phyloP scores from a whole-genome alignment of 2,113 vertebrate genomes.

The Misgurnus anguillicaudatus region DNA sequence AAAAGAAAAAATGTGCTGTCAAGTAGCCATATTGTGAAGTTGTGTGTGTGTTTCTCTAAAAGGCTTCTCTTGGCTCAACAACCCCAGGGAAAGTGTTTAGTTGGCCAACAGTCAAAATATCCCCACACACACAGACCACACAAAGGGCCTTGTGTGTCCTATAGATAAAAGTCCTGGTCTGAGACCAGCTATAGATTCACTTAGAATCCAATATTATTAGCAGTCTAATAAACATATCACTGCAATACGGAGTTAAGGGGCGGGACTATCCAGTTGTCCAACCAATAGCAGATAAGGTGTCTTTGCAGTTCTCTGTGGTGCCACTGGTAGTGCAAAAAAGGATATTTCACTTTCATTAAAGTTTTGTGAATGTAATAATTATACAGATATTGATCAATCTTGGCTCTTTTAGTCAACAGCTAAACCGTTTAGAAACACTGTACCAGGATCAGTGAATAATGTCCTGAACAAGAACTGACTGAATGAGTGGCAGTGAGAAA shows the following conservation, averaged over 20 bases:
- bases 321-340: no score
- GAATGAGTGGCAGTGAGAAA: not conserved
- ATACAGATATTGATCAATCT: no score
- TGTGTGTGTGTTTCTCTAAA: conserved; percentile 19
- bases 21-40: not conserved
- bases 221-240: not conserved
- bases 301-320: no score
- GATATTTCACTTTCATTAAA: no score
- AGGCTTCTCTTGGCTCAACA: conserved; percentile 40
- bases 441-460: not conserved
- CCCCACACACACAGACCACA: conserved; percentile 6
- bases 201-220: not conserved
- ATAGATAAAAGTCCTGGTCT: conserved; percentile 16
- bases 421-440: not conserved
- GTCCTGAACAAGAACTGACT: not conserved
- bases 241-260: not conserved
- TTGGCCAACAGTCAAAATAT: conserved; percentile 4
- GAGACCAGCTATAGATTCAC: conserved; percentile 5
- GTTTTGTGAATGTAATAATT: no score
- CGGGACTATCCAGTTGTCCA: not conserved
- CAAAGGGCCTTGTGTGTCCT: conserved; percentile 1
- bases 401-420: not conserved
- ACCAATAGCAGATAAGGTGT: no score
- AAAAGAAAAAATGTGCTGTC: not conserved
- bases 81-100: conserved; percentile 25